Percentiles rank a stretch among this genome's conserved stretches.
phyloP scores from a whole-genome alignment of 2,797 vertebrate species.

The Adrianichthys oophorus region DNA sequence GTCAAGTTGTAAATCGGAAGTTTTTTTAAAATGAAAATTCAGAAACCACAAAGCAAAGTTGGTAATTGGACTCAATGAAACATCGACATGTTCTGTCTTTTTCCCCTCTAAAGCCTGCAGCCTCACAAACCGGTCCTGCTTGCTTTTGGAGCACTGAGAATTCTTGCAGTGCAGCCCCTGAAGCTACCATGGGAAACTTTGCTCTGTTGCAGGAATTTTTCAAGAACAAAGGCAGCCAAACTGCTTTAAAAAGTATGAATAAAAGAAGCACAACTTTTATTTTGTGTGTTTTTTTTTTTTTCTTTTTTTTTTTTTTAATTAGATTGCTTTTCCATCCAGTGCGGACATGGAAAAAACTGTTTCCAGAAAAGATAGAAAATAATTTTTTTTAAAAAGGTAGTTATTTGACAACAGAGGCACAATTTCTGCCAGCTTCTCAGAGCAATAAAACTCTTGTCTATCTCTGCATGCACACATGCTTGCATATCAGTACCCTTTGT shows the following conservation, averaged over 20 bases:
- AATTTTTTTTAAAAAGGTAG: conserved; percentile 39
- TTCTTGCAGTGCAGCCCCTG: conserved; percentile 49
- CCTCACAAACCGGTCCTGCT: conserved; percentile 43
- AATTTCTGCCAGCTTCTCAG: conserved; percentile 73
- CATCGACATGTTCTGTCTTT: conserved; percentile 29
- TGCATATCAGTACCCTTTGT: conserved; percentile 75
- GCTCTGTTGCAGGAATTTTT: conserved; percentile 50
- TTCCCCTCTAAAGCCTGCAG: conserved; percentile 21
- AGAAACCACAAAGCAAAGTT: conserved; percentile 11
- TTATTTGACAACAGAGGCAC: conserved; percentile 75
- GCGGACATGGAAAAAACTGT: conserved; percentile 66
- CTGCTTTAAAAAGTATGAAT: conserved; percentile 71
- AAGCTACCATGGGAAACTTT: conserved; percentile 68
- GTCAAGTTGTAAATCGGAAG: not conserved
- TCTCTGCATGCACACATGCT: conserved; percentile 77
- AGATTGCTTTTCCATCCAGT: conserved; percentile 72
- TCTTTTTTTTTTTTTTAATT: conserved; percentile 75
- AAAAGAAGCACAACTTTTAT: conserved; percentile 64
- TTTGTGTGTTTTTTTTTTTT: conserved; percentile 61
- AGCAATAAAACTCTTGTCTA: conserved; percentile 77
- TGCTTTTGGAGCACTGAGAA: conserved; percentile 23
- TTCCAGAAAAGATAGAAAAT: conserved; percentile 55
- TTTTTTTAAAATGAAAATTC: conserved; percentile 23
- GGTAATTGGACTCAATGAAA: conserved; percentile 22
- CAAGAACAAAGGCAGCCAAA: conserved; percentile 62